phyloP scores from a whole-genome alignment of 2,888 invertebrate species.

The Erpobdella octoculata region DNA sequence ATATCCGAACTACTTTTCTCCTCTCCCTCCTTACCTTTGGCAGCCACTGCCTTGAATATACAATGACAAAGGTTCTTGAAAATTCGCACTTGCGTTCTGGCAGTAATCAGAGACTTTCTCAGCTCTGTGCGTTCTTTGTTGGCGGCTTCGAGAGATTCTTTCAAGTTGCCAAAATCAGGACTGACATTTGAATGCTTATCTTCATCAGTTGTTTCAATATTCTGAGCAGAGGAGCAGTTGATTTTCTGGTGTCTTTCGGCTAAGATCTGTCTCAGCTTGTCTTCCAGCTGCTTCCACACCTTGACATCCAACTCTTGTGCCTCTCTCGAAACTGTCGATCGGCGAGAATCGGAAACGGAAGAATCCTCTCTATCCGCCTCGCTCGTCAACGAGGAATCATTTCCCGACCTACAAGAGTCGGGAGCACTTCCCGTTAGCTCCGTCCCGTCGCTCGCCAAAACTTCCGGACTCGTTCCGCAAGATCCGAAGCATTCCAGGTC shows the following conservation, averaged over 20 bases:
- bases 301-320: neutral
- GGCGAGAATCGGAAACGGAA: neutral
- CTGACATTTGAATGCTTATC: neutral
- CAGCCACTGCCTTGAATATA: slow-evolving; percentile 4
- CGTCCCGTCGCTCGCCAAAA: too few relatives aligned
- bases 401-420: neutral
- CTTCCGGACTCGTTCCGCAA: too few relatives aligned
- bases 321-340: neutral
- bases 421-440: too few relatives aligned
- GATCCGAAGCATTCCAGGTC: too few relatives aligned
- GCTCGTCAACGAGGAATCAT: neutral
- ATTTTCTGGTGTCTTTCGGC: neutral
- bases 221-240: too few relatives aligned
- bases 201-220: too few relatives aligned
- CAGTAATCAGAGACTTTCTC: slow-evolving; percentile 9
- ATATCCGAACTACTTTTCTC: neutral
- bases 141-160: neutral
- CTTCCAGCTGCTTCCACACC: neutral
- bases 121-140: neutral
- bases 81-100: slow-evolving; percentile 2
- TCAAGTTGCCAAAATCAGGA: neutral
- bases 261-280: neutral
- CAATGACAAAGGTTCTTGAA: slow-evolving; percentile 23
- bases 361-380: neutral
- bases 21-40: neutral